Base-by-base conservation (phyloP, 2,888 invertebrate genomes). In the Eupithecia dodoneata region DNA sequence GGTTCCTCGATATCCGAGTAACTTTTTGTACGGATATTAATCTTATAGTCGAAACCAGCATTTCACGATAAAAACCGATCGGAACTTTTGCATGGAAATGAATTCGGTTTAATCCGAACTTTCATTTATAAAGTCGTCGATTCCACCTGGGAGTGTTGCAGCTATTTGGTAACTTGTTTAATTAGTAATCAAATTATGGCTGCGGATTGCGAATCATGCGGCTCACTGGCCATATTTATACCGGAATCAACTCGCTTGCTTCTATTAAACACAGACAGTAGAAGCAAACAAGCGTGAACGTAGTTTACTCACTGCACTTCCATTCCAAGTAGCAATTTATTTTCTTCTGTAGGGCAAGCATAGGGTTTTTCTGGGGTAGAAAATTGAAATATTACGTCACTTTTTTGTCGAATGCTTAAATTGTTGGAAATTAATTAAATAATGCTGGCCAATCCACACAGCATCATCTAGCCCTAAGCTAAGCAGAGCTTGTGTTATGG, bases 211-310 rank as follows among this genome's bases (percentile, higher is more conserved):
- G 66, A 79, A 79, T 79, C 76, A 73, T 74, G 69, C 76, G 72
- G 76, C 55, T 76, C 76, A 74, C 76, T 76, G 76, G 44, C n/a
- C 72, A 74, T 79, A 78, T 79, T 79, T 79, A 74, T 76, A 76
- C 66, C 70, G 69, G 52, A 79, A 63, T 63, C 30, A 63, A 63
- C 63, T 63, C 44, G 67, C 10, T 67, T 67, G 67, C 67, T 44
- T 63, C 18, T 63, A 63, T 12, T 63, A 30, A 63, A 63, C 55
- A 59, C 30, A 30, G 10, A 63, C 63, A 63, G 10, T 63, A 30
- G 41, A 73, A 5, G 55, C 55, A 70, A 69, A 70, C 63, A 63
- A 12, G 63, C 30, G 63, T 63, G 30, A 63, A 63, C 63, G 12
- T 63, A 63, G 63, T 30, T 63, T 63, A 63, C 63, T 30, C 30